A percentile compares a stretch with the other conserved stretches of the same genome.
phyloP scores from a whole-genome alignment of 2,113 vertebrate species.

The Ciconia stormi region DNA sequence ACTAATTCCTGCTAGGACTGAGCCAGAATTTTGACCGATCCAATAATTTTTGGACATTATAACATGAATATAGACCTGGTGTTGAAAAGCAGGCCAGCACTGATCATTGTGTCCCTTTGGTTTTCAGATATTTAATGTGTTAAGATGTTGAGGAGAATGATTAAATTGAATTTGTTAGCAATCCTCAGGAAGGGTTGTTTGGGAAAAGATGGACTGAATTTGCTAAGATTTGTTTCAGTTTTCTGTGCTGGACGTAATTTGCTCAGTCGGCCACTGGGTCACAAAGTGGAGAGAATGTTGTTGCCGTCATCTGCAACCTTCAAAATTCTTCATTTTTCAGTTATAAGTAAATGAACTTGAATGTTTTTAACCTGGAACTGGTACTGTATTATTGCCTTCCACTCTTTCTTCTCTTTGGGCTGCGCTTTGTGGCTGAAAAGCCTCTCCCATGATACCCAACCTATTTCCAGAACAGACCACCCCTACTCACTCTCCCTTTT shows the following conservation, averaged over 20 bases:
- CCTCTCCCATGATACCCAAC: background rate
- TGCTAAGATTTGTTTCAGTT: background rate
- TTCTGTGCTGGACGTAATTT: background rate
- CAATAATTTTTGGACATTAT: accelerated
- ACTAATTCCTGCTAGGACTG: background rate
- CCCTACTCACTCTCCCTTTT: background rate
- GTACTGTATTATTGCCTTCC: background rate
- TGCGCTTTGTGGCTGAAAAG: background rate
- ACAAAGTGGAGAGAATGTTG: background rate
- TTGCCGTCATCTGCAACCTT: background rate
- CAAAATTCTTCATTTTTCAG: background rate
- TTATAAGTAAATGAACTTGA: background rate
- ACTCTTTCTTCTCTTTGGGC: background rate
- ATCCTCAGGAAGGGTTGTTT: background rate
- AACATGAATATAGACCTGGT: background rate
- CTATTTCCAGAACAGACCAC: background rate
- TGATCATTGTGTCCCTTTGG: background rate
- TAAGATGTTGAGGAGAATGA: background rate
- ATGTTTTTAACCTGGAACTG: background rate
- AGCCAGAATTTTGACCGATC: background rate
- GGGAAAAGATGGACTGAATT: background rate
- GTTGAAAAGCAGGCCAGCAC: background rate
- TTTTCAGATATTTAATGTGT: background rate
- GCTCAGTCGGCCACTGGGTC: background rate
- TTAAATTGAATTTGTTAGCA: background rate